Evolutionary conservation across 2,888 invertebrate genomes (phyloP).

Genomic region (Crepidodera aurea): DNA sequence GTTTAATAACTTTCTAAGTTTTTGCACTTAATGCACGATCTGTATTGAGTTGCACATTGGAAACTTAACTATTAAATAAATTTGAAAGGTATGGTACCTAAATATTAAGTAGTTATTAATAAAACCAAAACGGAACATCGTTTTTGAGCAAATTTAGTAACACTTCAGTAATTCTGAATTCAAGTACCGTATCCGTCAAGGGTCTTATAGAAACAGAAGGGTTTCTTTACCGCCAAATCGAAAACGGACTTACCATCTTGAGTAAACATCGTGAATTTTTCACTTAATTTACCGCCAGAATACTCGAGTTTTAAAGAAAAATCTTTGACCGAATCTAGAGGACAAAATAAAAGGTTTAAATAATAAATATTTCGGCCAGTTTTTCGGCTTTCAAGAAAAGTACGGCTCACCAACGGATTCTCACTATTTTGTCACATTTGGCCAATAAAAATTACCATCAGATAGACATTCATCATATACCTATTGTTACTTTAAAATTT

Average conservation of each 20-base stretch:
- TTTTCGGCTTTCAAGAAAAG: too few relatives aligned
- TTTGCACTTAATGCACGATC: too few relatives aligned
- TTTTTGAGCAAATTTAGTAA: conserved; percentile 11
- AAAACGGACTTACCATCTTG: conserved; percentile 37
- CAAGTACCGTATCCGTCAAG: background rate
- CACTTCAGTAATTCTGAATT: conserved; percentile 2
- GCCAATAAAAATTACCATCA: conserved; percentile 10
- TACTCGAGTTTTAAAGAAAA: too few relatives aligned
- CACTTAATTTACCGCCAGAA: background rate
- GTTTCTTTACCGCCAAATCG: conserved; percentile 34
- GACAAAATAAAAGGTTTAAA: too few relatives aligned
- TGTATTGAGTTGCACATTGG: too few relatives aligned
- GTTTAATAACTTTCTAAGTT: too few relatives aligned
- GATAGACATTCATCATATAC: conserved; percentile 7
- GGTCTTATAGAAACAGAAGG: conserved; percentile 23
- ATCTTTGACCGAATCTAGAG: too few relatives aligned
- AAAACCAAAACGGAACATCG: background rate
- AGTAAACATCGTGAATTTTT: background rate
- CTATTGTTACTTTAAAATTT: conserved; percentile 19
- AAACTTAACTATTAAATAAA: too few relatives aligned
- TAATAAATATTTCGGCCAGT: too few relatives aligned
- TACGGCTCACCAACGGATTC: background rate
- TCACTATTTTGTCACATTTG: background rate
- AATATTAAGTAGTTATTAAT: background rate
- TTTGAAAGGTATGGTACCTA: too few relatives aligned